These are phyloP conservation scores for Oophaga pumilio DNA, from an alignment of 2,113 vertebrate genomes.

Conservation along the genomic window DNA sequence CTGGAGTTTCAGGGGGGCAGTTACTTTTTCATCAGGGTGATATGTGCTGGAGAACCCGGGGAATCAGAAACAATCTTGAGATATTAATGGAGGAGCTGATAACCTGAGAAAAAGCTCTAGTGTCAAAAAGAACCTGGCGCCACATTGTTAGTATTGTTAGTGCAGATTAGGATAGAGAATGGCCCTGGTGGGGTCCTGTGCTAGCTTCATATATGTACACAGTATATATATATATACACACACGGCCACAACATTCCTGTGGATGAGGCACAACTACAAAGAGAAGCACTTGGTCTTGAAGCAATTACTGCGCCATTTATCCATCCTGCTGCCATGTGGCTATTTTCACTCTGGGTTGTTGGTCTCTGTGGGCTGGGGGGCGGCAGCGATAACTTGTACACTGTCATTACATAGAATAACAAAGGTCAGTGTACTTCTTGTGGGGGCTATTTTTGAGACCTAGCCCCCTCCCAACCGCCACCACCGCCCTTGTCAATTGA, in stretches of 20 bases:
- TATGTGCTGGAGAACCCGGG: too few relatives aligned
- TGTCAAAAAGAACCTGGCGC: too few relatives aligned
- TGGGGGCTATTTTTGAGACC: conserved; percentile 36
- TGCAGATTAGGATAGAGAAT: not conserved
- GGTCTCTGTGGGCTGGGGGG: conserved; percentile 35
- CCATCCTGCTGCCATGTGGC: not conserved
- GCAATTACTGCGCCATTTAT: conserved; percentile 21
- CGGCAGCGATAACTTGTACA: not conserved
- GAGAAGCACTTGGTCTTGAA: conserved; percentile 20
- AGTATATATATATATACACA: not conserved
- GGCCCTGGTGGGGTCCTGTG: too few relatives aligned
- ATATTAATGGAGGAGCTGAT: too few relatives aligned
- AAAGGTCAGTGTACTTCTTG: conserved; percentile 43
- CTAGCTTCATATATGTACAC: too few relatives aligned
- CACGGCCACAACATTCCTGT: conserved; percentile 33
- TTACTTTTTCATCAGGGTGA: too few relatives aligned
- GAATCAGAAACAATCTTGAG: too few relatives aligned
- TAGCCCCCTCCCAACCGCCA: not conserved
- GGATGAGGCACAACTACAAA: not conserved
- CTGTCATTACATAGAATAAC: conserved; percentile 51
- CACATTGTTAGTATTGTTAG: not conserved
- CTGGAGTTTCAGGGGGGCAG: too few relatives aligned
- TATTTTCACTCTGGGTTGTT: conserved; percentile 27
- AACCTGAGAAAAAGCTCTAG: too few relatives aligned
- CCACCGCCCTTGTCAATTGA: conserved; percentile 1